phyloP scores from a whole-genome alignment of 1,140 invertebrate genomes.

The Brachionus sp. region DNA sequence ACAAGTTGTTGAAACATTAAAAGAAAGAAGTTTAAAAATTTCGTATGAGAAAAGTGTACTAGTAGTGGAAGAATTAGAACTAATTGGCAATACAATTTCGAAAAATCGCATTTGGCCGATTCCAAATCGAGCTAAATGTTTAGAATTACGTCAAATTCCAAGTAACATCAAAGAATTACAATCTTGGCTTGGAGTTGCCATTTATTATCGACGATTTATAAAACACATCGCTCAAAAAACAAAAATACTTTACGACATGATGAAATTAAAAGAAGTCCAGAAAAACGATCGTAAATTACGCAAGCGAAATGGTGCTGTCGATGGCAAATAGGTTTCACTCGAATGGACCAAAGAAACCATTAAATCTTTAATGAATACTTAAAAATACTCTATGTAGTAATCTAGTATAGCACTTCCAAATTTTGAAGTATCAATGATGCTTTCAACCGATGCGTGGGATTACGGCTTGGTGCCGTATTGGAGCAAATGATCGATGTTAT shows the following conservation, averaged over 20 bases:
- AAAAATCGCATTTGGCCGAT: no score
- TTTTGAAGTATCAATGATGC: background rate
- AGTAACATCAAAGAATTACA: slow-evolving; percentile 43
- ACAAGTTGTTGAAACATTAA: no score
- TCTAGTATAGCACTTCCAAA: background rate
- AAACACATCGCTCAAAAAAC: slow-evolving; percentile 43
- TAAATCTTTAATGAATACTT: background rate
- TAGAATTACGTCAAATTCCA: slow-evolving; percentile 47
- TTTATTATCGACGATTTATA: slow-evolving; percentile 47
- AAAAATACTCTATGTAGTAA: background rate
- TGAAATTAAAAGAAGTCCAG: background rate
- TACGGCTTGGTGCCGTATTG: background rate
- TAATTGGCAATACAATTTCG: no score
- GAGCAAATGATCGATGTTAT: background rate
- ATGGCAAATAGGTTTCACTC: background rate
- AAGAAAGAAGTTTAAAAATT: no score
- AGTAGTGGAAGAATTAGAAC: no score
- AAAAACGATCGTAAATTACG: no score
- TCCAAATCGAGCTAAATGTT: background rate
- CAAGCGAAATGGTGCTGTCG: background rate
- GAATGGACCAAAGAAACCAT: background rate
- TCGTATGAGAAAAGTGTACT: no score
- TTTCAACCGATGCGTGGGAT: background rate
- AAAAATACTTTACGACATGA: slow-evolving; percentile 46
- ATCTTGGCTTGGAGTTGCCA: slow-evolving; percentile 43